phyloP scores from a whole-genome alignment of 92 coral and sea anemone species.

The Pocillopora meandrina region DNA sequence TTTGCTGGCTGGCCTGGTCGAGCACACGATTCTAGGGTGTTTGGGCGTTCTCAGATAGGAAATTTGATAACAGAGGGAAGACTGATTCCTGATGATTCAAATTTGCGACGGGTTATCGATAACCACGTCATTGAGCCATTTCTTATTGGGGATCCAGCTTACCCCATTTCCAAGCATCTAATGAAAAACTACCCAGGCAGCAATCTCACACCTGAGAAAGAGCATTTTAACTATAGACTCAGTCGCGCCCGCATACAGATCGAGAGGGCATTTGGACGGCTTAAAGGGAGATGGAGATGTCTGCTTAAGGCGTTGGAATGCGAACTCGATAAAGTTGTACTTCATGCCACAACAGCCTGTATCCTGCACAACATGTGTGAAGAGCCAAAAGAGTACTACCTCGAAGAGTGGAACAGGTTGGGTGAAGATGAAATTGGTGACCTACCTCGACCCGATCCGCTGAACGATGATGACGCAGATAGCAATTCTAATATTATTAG shows the following conservation, averaged over 20 bases:
- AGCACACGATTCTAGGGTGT: slow-evolving; percentile 64
- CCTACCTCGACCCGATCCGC: slow-evolving; percentile 37
- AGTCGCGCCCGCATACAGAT: slow-evolving; percentile 21
- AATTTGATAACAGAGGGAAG: slow-evolving; percentile 45
- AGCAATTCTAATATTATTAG: slow-evolving; percentile 2
- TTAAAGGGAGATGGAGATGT: background rate
- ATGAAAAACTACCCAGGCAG: slow-evolving; percentile 65
- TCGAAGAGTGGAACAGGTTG: slow-evolving; percentile 37
- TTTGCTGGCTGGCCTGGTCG: slow-evolving; percentile 71
- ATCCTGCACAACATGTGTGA: slow-evolving; percentile 7
- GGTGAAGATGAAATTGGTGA: slow-evolving; percentile 52
- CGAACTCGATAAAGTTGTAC: background rate
- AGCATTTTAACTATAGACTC: slow-evolving; percentile 56
- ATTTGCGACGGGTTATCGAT: slow-evolving; percentile 27
- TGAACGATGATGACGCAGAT: slow-evolving; percentile 19
- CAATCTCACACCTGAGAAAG: slow-evolving; percentile 60
- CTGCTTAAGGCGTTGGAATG: background rate
- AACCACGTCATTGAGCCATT: slow-evolving; percentile 39
- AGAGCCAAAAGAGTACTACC: slow-evolving; percentile 39
- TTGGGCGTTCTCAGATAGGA: slow-evolving; percentile 47
- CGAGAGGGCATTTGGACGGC: background rate
- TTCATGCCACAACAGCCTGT: slow-evolving; percentile 11
- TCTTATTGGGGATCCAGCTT: slow-evolving; percentile 64
- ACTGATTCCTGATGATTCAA: slow-evolving; percentile 24
- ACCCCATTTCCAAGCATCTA: slow-evolving; percentile 60